Conservation (phyloP, 1,140 invertebrate genomes). For the Gonatopus flavifemur region DNA sequence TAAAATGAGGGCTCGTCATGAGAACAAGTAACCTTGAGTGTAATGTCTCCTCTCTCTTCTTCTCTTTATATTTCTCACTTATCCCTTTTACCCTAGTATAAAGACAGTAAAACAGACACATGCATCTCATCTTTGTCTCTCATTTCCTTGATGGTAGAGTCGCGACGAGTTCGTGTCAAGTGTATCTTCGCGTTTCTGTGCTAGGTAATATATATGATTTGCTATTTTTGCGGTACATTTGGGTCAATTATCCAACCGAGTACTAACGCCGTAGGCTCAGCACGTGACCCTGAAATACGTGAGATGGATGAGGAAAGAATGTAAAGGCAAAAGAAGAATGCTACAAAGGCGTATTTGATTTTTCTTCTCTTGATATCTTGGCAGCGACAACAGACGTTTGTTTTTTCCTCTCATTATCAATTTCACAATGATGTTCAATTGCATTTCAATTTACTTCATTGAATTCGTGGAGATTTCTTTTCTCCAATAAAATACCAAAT, state of each 20-base stretch:
- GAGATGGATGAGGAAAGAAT: not conserved
- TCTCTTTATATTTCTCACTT: constrained; percentile 1
- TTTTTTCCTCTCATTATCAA: too few relatives aligned
- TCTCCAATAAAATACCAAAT: too few relatives aligned
- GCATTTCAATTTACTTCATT: too few relatives aligned
- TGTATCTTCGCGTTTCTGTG: constrained; percentile 23
- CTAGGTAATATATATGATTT: constrained; percentile 37
- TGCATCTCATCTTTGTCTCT: constrained; percentile 4
- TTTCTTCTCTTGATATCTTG: too few relatives aligned
- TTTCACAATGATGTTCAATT: too few relatives aligned
- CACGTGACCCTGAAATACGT: constrained; percentile 10
- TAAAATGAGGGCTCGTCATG: constrained; percentile 32
- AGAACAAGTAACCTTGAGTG: constrained; percentile 31
- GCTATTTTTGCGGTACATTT: constrained; percentile 40
- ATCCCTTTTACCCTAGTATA: not conserved
- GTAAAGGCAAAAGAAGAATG: too few relatives aligned
- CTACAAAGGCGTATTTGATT: too few relatives aligned
- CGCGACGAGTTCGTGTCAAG: constrained; percentile 32
- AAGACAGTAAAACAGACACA: too few relatives aligned
- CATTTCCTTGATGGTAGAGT: constrained; percentile 1
- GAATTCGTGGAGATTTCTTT: too few relatives aligned
- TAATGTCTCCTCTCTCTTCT: constrained; percentile 10
- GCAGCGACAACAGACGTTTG: too few relatives aligned
- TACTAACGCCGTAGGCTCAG: constrained; percentile 2
- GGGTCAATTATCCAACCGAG: constrained; percentile 41